These are phyloP conservation scores for Balearica regulorum DNA, from an alignment of 2,797 vertebrate genomes.

Conservation along the genomic window DNA sequence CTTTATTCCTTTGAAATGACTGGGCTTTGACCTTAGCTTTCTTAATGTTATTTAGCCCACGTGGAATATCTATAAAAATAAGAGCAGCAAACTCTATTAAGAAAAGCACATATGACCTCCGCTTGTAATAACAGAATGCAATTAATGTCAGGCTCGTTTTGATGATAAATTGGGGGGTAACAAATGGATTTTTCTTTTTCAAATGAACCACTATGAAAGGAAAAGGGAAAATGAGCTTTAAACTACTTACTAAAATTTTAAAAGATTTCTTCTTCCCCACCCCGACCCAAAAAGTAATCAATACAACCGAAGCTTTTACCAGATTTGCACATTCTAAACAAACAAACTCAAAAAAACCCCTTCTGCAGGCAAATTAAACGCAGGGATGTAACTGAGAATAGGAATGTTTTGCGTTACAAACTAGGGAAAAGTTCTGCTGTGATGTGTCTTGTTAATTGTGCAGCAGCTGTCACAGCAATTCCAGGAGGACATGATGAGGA, in stretches of 20 bases:
- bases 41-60: conserved; percentile 60
- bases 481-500: not conserved
- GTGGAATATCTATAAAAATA: conserved; percentile 66
- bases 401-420: not conserved
- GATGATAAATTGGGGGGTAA: conserved; percentile 59
- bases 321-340: not conserved
- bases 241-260: not conserved
- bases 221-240: conserved; percentile 44
- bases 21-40: conserved; percentile 63
- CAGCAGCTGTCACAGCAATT: not conserved
- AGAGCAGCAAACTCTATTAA: conserved; percentile 65
- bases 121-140: conserved; percentile 63
- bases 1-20: conserved; percentile 59
- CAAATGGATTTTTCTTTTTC: conserved; percentile 57
- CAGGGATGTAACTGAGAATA: not conserved
- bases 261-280: not conserved
- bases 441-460: not conserved
- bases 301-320: not conserved
- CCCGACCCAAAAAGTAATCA: not conserved
- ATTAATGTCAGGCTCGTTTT: conserved; percentile 62
- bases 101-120: conserved; percentile 30
- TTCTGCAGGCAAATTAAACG: not conserved
- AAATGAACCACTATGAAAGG: not conserved
- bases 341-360: not conserved
- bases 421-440: not conserved